These are phyloP conservation scores for Porites divaricata DNA, from an alignment of 92 coral and sea anemone species.

Conservation along the genomic window DNA sequence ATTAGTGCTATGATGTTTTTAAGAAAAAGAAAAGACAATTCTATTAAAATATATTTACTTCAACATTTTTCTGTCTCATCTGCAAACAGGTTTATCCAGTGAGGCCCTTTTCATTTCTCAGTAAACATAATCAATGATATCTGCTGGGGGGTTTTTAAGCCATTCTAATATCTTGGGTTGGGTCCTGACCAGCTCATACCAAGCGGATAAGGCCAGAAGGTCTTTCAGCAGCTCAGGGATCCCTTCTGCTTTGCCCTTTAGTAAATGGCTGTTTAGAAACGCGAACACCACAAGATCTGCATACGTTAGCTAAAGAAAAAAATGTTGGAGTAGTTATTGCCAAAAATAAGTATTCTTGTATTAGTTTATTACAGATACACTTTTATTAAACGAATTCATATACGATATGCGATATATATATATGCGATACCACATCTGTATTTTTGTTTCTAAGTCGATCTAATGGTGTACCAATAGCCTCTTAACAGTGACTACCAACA, in stretches of 20 bases:
- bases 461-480: too few species aligned
- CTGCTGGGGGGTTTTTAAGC: constrained; percentile 31
- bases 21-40: too few species aligned
- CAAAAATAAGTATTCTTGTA: neutral
- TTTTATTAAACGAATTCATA: too few species aligned
- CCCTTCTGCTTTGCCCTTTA: constrained; percentile 38
- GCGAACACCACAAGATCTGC: constrained; percentile 49
- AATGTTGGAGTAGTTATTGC: neutral
- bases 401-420: too few species aligned
- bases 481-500: too few species aligned
- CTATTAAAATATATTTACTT: too few species aligned
- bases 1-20: too few species aligned
- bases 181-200: constrained; percentile 41
- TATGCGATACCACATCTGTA: too few species aligned
- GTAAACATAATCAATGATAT: constrained; percentile 29
- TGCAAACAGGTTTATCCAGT: neutral
- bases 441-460: too few species aligned
- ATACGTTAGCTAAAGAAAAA: constrained; percentile 25
- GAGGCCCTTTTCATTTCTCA: neutral
- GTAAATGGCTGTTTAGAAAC: constrained; percentile 33
- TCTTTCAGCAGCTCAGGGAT: constrained; percentile 34
- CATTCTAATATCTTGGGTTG: constrained; percentile 30
- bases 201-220: constrained; percentile 9
- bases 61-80: too few species aligned
- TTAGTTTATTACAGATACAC: too few species aligned